These are phyloP conservation scores for Strix aluco DNA, from an alignment of 2,113 vertebrate genomes.

Conservation along the genomic window DNA sequence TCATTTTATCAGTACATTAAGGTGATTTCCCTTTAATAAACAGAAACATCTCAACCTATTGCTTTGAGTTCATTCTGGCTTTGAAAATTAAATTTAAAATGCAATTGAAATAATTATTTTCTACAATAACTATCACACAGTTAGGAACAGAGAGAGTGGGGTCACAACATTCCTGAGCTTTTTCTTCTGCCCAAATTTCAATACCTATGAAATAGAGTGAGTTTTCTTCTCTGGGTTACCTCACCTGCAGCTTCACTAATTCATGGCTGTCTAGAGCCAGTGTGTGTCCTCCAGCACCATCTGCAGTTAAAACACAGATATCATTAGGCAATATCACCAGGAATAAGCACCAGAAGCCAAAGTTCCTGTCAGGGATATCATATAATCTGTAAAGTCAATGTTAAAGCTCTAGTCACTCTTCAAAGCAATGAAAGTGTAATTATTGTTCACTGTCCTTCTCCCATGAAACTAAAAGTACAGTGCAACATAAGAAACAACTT, in stretches of 20 bases:
- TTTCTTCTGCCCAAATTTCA: background rate
- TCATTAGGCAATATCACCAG: background rate
- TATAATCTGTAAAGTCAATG: background rate
- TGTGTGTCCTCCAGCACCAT: background rate
- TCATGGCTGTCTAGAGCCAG: background rate
- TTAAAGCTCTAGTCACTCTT: background rate
- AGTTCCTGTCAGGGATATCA: background rate
- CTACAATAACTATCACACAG: background rate
- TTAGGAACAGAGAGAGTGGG: background rate
- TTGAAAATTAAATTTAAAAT: background rate
- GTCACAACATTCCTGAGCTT: background rate
- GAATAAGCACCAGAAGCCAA: background rate
- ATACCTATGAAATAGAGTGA: background rate
- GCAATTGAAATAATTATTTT: background rate
- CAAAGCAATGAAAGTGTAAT: background rate
- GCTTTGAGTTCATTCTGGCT: background rate
- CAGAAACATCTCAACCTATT: background rate
- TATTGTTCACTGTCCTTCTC: background rate
- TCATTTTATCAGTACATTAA: background rate
- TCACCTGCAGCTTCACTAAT: background rate
- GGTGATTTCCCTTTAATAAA: background rate
- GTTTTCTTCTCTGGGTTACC: background rate
- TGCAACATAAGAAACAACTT: background rate
- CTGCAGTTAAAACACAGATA: slow-evolving; percentile 5
- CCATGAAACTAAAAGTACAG: background rate